These are phyloP conservation scores for Parapsyche elsis DNA, from an alignment of 1,140 invertebrate species.

Conservation along the genomic window DNA sequence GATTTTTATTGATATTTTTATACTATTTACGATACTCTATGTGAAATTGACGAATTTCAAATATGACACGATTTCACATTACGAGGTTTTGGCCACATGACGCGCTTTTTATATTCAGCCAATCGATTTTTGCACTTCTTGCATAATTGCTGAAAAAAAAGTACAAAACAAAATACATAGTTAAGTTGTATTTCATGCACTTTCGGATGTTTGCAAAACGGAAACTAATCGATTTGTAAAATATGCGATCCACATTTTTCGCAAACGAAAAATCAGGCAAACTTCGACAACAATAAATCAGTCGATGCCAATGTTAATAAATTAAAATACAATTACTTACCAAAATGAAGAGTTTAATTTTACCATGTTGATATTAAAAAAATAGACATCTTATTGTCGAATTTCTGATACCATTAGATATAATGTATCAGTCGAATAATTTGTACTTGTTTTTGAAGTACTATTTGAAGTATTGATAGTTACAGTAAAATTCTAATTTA, in stretches of 20 bases:
- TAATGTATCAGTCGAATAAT: no score
- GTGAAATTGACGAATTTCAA: neutral
- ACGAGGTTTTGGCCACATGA: neutral
- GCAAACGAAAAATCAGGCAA: neutral
- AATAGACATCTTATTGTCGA: no score
- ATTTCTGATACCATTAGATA: no score
- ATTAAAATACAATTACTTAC: no score
- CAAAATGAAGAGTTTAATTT: no score
- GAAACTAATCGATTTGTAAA: slow-evolving; percentile 27
- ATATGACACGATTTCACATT: neutral
- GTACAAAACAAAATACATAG: neutral
- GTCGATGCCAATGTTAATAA: no score
- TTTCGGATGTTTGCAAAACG: slow-evolving; percentile 20
- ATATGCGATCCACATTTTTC: neutral
- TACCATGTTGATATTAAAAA: no score
- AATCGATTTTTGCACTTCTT: slow-evolving; percentile 20
- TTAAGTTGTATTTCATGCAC: neutral
- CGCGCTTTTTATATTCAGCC: neutral
- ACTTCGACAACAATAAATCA: no score
- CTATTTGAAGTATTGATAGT: no score
- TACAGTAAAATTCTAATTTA: no score
- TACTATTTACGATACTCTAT: neutral
- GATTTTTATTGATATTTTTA: no score
- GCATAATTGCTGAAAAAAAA: slow-evolving; percentile 6
- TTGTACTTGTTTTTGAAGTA: no score